Conservation (phyloP, 2,113 vertebrate species). For the Amphilophus citrinellus region DNA sequence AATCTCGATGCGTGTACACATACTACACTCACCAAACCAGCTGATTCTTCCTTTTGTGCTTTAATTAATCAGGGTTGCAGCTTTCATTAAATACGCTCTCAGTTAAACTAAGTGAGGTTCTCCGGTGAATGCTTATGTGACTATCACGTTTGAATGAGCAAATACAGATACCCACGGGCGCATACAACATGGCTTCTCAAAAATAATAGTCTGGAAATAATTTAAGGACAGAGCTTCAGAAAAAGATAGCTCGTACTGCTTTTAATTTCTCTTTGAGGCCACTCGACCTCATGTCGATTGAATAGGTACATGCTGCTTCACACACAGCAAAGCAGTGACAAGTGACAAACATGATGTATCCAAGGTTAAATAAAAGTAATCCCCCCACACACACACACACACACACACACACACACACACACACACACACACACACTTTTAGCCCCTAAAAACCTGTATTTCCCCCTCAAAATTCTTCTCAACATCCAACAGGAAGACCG, state of each 20-base stretch:
- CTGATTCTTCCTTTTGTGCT: conserved; percentile 49
- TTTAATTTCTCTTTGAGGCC: conserved; percentile 45
- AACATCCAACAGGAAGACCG: conserved; percentile 31
- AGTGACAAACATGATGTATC: conserved; percentile 31
- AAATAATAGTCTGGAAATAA: not conserved
- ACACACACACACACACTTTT: not conserved
- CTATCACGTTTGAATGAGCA: not conserved
- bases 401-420: no score
- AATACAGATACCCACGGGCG: not conserved
- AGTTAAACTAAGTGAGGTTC: conserved; percentile 26
- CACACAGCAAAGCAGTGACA: conserved; percentile 28
- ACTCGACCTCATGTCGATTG: conserved; percentile 26
- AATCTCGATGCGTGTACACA: not conserved
- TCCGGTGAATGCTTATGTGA: conserved; percentile 22
- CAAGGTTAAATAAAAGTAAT: conserved; percentile 52
- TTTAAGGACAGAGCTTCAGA: not conserved
- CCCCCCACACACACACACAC: not conserved
- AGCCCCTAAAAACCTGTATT: conserved; percentile 33
- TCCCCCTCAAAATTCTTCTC: conserved; percentile 19
- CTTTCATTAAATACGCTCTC: conserved; percentile 20
- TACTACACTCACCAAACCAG: not conserved
- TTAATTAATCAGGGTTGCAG: conserved; percentile 48
- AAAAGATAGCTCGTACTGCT: not conserved
- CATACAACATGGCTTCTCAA: not conserved
- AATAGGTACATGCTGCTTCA: conserved; percentile 30